Base-by-base conservation (phyloP, 2,888 invertebrate species). In the Rhamnusium bicolor region DNA sequence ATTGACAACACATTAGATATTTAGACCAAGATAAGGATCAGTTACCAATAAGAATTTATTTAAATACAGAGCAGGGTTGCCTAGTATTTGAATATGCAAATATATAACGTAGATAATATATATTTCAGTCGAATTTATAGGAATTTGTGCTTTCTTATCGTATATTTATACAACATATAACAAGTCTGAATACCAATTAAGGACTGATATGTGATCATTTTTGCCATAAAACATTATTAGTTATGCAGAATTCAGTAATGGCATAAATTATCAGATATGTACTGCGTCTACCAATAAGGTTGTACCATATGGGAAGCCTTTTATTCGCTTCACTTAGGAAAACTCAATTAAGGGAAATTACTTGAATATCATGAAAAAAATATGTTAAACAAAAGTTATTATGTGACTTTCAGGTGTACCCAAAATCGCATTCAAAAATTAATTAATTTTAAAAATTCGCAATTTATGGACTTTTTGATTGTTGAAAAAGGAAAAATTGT, bases 1-100 rank as follows among this genome's bases (percentile, higher is more conserved):
- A 61, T 61, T 16, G 61, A 61, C 61, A 61, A 61, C 58, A 10
- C 58, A 24, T 58, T 58, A 32, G 29, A 61, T 46, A 46, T 21
- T 40, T 46, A 46, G 32, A 61, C 40, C 61, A 46, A 40, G 61
- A 61, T 61, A 61, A 46, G 12, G 14, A 51, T 46, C 61, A 61
- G 18, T 61, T 61, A 61, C 46, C 61, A 21, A 61, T 32, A 46
- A 12, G 40, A 32, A 19, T 32, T 16, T 61, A 61, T 32, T 61
- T 46, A 61, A 32, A 19, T 46, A 40, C n/a, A 61, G 16, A 14
- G 18, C 8, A 18, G n/a, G 40, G 46, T 1, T 32, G 14, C 3
- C 6, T 61, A 16, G 7, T 8, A n/a, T 61, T 61, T 61, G 19
- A 19, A 61, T 61, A 61, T 61, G 40, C 46, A 18, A 61, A 46